These are phyloP conservation scores for Toxonevra muliebris DNA, from an alignment of 2,888 invertebrate genomes.

Conservation along the genomic window DNA sequence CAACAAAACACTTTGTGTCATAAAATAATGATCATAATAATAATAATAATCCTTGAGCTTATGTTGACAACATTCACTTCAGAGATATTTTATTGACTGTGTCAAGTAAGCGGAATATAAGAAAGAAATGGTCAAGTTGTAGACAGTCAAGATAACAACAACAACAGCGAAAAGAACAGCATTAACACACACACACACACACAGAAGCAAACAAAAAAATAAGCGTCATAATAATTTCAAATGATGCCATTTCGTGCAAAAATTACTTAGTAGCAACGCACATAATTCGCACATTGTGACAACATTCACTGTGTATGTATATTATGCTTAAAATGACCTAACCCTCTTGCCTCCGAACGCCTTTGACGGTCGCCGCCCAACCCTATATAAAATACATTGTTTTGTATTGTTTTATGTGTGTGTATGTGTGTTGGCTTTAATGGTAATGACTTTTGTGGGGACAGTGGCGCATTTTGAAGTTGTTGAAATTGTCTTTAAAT, in stretches of 20 bases:
- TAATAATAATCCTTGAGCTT: not conserved
- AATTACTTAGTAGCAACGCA: not conserved
- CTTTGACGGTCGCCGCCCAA: not conserved
- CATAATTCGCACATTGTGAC: conserved; percentile 7
- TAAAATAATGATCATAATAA: not conserved
- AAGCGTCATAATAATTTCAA: not conserved
- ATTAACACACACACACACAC: not conserved
- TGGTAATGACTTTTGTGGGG: not conserved
- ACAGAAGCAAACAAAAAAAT: not conserved
- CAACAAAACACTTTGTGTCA: no score
- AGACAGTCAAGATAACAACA: no score
- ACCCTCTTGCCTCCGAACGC: not conserved
- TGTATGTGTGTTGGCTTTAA: not conserved
- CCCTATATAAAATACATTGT: not conserved
- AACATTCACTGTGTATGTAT: not conserved
- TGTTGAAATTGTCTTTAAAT: not conserved
- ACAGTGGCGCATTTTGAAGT: not conserved
- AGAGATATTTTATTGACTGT: not conserved
- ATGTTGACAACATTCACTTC: not conserved
- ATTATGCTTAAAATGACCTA: not conserved
- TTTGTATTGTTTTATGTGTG: not conserved
- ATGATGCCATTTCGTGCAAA: conserved; percentile 3
- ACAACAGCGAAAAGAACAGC: not conserved
- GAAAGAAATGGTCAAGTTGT: no score
- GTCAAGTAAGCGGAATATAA: not conserved